phyloP scores from a whole-genome alignment of 2,797 vertebrate species.

The Chloroceryle inda region DNA sequence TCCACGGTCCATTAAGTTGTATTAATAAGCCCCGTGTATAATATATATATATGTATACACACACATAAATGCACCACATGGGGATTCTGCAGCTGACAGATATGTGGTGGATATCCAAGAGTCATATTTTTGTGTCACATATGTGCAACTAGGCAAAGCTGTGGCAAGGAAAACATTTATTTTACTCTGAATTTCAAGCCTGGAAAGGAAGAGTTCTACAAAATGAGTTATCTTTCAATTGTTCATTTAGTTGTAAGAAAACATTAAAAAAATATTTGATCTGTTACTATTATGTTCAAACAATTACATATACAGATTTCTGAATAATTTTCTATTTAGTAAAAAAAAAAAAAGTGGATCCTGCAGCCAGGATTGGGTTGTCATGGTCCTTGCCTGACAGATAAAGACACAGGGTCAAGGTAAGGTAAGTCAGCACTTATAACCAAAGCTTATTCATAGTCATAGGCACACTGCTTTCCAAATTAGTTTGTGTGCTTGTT shows the following conservation, averaged over 20 bases:
- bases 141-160: neutral
- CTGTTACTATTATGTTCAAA: neutral
- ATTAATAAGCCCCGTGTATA: neutral
- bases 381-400: neutral
- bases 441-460: neutral
- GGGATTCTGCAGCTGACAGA: neutral
- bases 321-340: neutral
- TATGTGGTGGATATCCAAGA: neutral
- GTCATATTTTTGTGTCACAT: neutral
- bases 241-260: neutral
- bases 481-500: neutral
- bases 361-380: neutral
- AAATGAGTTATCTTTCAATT: neutral
- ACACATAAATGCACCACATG: neutral
- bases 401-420: neutral
- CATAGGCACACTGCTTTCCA: neutral
- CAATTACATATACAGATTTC: neutral
- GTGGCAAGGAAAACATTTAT: neutral
- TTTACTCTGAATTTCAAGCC: neutral
- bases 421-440: neutral
- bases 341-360: neutral
- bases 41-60: no score
- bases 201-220: neutral
- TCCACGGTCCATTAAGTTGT: neutral
- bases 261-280: neutral